Percentiles rank a stretch among this genome's conserved stretches.
Evolutionary conservation across 2,797 vertebrate species (phyloP).

Genomic region (Pelochelys cantorii): DNA sequence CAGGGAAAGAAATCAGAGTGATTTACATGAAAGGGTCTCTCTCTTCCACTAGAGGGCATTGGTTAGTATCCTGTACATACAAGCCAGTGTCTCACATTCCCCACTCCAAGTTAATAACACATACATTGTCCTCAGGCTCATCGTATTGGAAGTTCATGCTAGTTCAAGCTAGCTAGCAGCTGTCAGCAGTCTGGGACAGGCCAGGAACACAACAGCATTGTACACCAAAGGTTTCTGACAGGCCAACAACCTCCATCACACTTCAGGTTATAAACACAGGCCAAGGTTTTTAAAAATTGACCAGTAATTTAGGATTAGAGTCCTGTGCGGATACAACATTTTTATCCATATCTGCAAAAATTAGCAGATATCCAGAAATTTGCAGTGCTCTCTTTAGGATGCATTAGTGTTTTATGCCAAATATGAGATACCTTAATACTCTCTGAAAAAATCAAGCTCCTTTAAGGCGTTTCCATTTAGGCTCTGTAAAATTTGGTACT

Average conservation of each 20-base stretch:
- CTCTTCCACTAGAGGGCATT: conserved; percentile 32
- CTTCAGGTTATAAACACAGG: not conserved
- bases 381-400: not conserved
- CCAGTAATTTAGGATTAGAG: not conserved
- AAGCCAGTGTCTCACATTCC: not conserved
- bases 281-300: not conserved
- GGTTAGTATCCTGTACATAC: not conserved
- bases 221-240: not conserved
- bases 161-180: not conserved
- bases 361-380: too few species aligned
- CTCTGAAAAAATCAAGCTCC: not conserved
- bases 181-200: not conserved
- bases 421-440: not conserved
- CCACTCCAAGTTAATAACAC: not conserved
- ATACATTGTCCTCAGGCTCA: not conserved
- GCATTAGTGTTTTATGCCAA: not conserved
- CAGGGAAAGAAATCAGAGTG: not conserved
- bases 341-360: too few species aligned
- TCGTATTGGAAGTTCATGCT: not conserved
- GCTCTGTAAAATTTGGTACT: not conserved
- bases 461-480: not conserved
- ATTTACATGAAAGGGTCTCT: not conserved
- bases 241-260: not conserved
- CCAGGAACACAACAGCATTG: not conserved
- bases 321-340: too few species aligned